Evolutionary conservation across 2,113 vertebrate genomes (phyloP), one percentile per base, ranked within the genome.

Genomic region (Rhea americana): DNA sequence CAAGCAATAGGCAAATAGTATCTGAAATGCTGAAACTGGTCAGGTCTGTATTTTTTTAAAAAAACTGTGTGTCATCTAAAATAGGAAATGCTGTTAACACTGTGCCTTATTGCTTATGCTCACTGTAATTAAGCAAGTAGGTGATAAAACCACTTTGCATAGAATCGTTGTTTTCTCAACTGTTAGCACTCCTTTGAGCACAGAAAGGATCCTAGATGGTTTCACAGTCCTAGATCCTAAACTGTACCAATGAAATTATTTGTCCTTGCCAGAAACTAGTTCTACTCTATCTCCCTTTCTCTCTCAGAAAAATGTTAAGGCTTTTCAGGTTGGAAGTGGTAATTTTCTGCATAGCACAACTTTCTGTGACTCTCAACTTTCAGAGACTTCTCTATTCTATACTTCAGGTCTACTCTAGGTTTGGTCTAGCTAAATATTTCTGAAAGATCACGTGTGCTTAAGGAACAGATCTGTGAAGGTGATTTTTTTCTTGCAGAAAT

Each of bases 311-410:
- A 45, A 25, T 15, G 7, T 58, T 71, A n/a, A 65, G 8, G 5
- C 2, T 30, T 80, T 79, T 51, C 9, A 67, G 17, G 12, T 26
- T n/a, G 39, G 26, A 85, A 18, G 12, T 50, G n/a, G 43, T 19
- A 72, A 72, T 91, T 82, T 59, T 51, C 62, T 14, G 8, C 39
- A 24, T 19, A 67, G 22, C 17, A 50, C 14, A 30, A 47, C 16
- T 63, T 35, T 79, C 0, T 35, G 35, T 35, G 35, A 35, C 35
- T 0, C 14, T 51, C 41, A 50, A 35, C 35, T 35, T 35, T 35
- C 12, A 85, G 32, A 35, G 65, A 37, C 28, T 56, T 73, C 25
- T 14, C 28, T 48, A 58, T 32, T 4, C 2, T 8, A 16, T 3
- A 6, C 65, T 65, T 70, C 37, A 73, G 59, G 17, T 41, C 19